Evolutionary conservation across 2,888 invertebrate genomes (phyloP).

Genomic region (Baronia brevicornis): DNA sequence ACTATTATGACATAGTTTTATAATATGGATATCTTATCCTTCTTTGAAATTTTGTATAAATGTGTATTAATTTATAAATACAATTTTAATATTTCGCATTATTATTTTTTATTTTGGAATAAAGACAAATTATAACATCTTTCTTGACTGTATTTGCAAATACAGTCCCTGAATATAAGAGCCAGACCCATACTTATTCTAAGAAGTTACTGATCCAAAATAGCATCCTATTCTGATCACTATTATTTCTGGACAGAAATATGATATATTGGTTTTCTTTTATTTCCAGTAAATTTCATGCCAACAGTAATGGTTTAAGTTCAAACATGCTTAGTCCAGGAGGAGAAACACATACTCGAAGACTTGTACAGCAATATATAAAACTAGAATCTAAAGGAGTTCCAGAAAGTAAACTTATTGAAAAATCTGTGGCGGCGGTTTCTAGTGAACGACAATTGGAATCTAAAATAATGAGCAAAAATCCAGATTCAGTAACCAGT

Average conservation of each 20-base stretch:
- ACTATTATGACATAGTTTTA: no score
- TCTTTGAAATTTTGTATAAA: no score
- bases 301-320: constrained; percentile 71
- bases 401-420: constrained; percentile 66
- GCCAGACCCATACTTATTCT: no score
- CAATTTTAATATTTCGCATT: no score
- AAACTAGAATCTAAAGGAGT: constrained; percentile 72
- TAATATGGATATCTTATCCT: no score
- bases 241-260: neutral
- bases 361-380: constrained; percentile 77
- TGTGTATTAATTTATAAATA: no score
- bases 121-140: no score
- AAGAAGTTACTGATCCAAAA: no score
- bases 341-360: constrained; percentile 74
- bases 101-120: no score
- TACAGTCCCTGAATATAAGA: no score
- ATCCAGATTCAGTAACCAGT: constrained; percentile 42
- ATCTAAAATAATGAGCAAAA: constrained; percentile 23
- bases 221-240: neutral
- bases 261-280: constrained; percentile 3
- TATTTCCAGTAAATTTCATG: constrained; percentile 79
- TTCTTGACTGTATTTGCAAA: no score
- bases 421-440: constrained; percentile 42
- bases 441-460: constrained; percentile 37
- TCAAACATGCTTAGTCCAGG: constrained; percentile 71